These are phyloP conservation scores for Parasteatoda tepidariorum DNA, from an alignment of 1,140 invertebrate species.

Conservation along the genomic window DNA sequence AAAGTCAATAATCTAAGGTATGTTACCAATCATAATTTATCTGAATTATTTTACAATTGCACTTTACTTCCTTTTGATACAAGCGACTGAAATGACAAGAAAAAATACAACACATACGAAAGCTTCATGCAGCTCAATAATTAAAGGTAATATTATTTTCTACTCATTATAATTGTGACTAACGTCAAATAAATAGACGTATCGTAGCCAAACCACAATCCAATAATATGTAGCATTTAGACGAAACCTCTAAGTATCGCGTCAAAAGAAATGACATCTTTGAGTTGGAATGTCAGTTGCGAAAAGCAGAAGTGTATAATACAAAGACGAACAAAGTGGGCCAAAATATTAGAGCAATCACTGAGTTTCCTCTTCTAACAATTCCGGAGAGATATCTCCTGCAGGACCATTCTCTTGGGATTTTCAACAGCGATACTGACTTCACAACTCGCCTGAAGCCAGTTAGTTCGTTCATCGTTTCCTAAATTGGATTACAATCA, in stretches of 20 bases:
- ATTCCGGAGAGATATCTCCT: slow-evolving; percentile 21
- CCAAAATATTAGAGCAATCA: slow-evolving; percentile 31
- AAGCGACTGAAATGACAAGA: no score
- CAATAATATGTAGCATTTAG: not conserved
- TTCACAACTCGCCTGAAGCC: slow-evolving; percentile 37
- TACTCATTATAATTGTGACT: not conserved
- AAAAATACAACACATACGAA: no score
- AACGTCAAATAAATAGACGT: no score
- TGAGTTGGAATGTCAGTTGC: not conserved
- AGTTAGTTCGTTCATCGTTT: slow-evolving; percentile 38
- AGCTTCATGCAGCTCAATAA: no score
- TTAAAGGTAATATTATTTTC: no score
- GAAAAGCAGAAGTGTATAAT: no score
- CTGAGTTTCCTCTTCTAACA: slow-evolving; percentile 23
- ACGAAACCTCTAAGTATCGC: not conserved
- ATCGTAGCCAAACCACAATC: not conserved
- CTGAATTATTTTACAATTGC: no score
- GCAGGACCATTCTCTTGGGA: slow-evolving; percentile 28
- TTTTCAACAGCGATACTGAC: slow-evolving; percentile 36
- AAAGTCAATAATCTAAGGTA: no score
- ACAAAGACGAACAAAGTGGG: no score
- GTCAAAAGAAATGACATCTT: not conserved
- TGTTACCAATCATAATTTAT: no score
- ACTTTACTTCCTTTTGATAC: no score
- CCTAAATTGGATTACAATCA: slow-evolving; percentile 60